These are phyloP conservation scores for Aphelocoma californica DNA, from an alignment of 2,797 vertebrate species.

Conservation along the genomic window DNA sequence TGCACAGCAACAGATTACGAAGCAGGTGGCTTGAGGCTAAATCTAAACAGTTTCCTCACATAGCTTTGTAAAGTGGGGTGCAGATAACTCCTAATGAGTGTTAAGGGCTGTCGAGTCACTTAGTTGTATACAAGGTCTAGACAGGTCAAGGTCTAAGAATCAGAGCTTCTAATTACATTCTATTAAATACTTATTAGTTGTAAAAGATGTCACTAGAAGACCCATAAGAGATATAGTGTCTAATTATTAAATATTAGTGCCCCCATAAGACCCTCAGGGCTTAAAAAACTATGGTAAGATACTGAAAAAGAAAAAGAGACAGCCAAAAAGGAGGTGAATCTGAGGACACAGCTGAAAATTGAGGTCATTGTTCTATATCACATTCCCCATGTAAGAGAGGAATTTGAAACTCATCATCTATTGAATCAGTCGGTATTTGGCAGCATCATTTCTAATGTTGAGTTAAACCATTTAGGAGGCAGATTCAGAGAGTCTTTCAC, in stretches of 20 bases:
- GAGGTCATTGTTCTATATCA: constrained; percentile 65
- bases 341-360: constrained; percentile 62
- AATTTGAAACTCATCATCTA: constrained; percentile 56
- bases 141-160: constrained; percentile 54
- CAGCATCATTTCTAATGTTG: constrained; percentile 52
- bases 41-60: constrained; percentile 76
- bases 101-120: constrained; percentile 61
- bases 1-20: constrained; percentile 74
- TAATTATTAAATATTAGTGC: constrained; percentile 43
- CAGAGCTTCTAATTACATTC: constrained; percentile 55
- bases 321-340: constrained; percentile 52
- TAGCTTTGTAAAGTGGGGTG: constrained; percentile 74
- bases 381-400: constrained; percentile 57
- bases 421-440: constrained; percentile 53
- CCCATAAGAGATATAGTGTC: background rate
- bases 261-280: constrained; percentile 10
- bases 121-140: constrained; percentile 43
- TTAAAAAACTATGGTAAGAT: constrained; percentile 20
- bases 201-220: constrained; percentile 33
- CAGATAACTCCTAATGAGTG: constrained; percentile 66
- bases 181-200: constrained; percentile 49
- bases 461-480: constrained; percentile 61
- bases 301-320: constrained; percentile 8
- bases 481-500: constrained; percentile 39
- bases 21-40: constrained; percentile 80